Evolutionary conservation across 1,140 invertebrate genomes (phyloP).

Genomic region (Scaptomyza pallida): DNA sequence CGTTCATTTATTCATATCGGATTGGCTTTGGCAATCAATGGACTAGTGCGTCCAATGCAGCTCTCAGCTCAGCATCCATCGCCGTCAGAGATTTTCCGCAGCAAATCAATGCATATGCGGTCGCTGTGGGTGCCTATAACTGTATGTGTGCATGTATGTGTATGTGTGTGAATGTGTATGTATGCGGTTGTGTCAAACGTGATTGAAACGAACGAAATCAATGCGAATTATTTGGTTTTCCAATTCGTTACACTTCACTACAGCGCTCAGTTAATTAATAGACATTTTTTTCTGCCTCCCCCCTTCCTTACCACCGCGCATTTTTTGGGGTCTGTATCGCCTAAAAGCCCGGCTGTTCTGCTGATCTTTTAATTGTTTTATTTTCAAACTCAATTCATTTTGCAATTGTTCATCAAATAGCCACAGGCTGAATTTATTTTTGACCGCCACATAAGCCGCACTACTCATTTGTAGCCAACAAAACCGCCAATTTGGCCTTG

Average conservation of each 20-base stretch:
- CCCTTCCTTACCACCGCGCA: not conserved
- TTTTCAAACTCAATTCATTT: constrained; percentile 42
- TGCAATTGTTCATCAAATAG: constrained; percentile 65
- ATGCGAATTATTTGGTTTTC: constrained; percentile 82
- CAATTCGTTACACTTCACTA: constrained; percentile 77
- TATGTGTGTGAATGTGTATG: constrained; percentile 8
- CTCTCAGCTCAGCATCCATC: constrained; percentile 30
- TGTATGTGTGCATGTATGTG: constrained; percentile 2
- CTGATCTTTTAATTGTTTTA: constrained; percentile 62
- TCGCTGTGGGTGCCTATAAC: constrained; percentile 25
- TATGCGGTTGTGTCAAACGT: constrained; percentile 32
- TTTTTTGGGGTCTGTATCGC: constrained; percentile 7
- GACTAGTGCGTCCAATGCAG: constrained; percentile 41
- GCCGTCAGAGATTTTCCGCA: constrained; percentile 58
- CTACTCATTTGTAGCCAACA: constrained; percentile 70
- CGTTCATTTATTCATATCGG: constrained; percentile 79
- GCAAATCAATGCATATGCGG: constrained; percentile 75
- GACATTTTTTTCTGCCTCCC: constrained; percentile 37
- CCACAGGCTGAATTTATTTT: constrained; percentile 69
- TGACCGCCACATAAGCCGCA: constrained; percentile 51
- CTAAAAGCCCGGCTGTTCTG: constrained; percentile 17
- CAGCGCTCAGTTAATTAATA: constrained; percentile 68
- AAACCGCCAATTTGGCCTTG: constrained; percentile 76
- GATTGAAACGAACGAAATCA: constrained; percentile 73
- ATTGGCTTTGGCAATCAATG: constrained; percentile 82